Evolutionary conservation across 2,797 vertebrate species (phyloP).

Genomic region (Mus spretus): DNA sequence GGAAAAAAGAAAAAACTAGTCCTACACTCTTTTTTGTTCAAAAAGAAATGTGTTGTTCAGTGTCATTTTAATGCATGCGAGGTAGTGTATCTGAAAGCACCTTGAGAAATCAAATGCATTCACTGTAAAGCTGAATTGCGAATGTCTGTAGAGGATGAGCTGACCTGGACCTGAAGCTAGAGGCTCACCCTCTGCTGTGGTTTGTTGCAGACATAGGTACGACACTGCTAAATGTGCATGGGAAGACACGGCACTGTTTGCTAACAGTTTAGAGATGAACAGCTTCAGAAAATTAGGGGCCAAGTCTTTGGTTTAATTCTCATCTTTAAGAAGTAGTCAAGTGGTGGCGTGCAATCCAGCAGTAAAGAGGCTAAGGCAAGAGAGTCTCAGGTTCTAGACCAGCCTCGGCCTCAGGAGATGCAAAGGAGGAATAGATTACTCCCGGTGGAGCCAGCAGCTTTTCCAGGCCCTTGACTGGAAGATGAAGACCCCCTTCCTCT

Average conservation of each 20-base stretch:
- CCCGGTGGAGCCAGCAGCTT: background rate
- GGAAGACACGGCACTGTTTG: background rate
- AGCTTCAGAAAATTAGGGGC: conserved; percentile 72
- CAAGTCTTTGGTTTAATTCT: conserved; percentile 62
- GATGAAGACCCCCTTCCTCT: background rate
- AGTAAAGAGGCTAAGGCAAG: background rate
- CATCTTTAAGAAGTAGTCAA: conserved; percentile 27
- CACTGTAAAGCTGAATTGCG: conserved; percentile 46
- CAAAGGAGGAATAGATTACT: background rate
- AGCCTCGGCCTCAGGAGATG: background rate
- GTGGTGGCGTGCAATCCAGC: background rate
- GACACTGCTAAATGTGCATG: background rate
- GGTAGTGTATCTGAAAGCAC: conserved; percentile 68
- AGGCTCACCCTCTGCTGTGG: conserved; percentile 6
- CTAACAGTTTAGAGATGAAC: conserved; percentile 30
- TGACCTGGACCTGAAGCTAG: conserved; percentile 22
- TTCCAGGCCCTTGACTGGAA: background rate
- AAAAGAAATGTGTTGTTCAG: conserved; percentile 22
- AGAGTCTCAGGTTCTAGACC: background rate
- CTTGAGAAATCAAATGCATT: conserved; percentile 69
- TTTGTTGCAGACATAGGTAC: background rate
- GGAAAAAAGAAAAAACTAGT: background rate
- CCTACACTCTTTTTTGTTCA: conserved; percentile 79
- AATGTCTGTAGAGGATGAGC: conserved; percentile 44
- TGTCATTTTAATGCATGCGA: conserved; percentile 61